Conservation (phyloP, 2,797 vertebrate genomes). For the Nasua narica region DNA sequence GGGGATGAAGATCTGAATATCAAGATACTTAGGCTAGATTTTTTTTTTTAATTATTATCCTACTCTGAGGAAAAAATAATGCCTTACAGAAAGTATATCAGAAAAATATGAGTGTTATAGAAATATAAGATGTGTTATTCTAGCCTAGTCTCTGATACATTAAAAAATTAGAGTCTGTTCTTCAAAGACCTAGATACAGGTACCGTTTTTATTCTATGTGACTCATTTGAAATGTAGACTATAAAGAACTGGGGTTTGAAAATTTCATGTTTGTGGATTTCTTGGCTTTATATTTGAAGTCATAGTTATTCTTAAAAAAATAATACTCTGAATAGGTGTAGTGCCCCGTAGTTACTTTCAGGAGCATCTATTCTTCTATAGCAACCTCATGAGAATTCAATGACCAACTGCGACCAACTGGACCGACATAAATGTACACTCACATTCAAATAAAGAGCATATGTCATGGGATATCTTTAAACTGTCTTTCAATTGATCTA, state of each 20-base stretch:
- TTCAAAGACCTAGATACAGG: conserved; percentile 21
- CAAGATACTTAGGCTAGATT: background rate
- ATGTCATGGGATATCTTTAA: background rate
- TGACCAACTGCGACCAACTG: background rate
- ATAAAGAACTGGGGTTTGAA: conserved; percentile 33
- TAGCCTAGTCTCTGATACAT: background rate
- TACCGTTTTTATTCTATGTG: background rate
- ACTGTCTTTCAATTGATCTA: background rate
- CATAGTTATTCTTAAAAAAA: conserved; percentile 9
- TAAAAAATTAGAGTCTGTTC: background rate
- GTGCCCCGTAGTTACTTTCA: background rate
- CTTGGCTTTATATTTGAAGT: background rate
- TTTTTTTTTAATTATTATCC: background rate
- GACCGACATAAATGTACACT: background rate
- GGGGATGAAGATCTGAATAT: background rate
- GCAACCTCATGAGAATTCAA: background rate
- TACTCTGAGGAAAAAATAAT: background rate
- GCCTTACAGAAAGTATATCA: background rate
- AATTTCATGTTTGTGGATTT: background rate
- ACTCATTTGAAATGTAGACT: conserved; percentile 30
- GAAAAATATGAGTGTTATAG: background rate
- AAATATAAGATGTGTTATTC: background rate
- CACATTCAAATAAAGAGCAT: background rate
- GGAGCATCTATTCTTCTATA: background rate
- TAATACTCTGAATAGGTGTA: background rate